Percentiles rank a stretch among this genome's conserved stretches.
Evolutionary conservation across 2,113 vertebrate species (phyloP).

Genomic region (Callorhinus ursinus): DNA sequence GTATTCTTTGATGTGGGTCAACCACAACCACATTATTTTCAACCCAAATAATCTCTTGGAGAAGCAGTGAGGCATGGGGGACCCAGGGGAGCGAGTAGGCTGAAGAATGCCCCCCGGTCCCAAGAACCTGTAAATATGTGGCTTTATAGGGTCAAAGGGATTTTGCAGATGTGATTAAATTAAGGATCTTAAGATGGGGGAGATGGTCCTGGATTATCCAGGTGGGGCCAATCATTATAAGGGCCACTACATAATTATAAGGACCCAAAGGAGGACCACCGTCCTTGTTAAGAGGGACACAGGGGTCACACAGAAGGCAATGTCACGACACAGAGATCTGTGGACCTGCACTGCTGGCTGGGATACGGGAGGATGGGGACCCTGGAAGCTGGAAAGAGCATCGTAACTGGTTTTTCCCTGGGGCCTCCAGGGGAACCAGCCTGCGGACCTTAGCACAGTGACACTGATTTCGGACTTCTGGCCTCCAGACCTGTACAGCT

Average conservation of each 20-base stretch:
- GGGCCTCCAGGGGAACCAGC: background rate
- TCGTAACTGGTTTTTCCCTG: background rate
- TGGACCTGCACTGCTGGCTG: background rate
- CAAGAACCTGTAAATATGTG: background rate
- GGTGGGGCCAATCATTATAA: background rate
- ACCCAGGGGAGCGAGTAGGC: background rate
- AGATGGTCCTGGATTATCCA: background rate
- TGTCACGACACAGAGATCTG: fast-evolving
- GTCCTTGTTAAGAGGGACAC: background rate
- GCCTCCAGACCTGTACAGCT: background rate
- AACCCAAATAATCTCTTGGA: background rate
- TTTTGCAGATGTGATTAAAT: background rate
- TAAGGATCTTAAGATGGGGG: background rate
- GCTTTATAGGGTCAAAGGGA: background rate
- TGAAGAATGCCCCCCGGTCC: background rate
- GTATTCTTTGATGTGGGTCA: background rate
- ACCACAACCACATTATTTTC: background rate
- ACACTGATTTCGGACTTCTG: too few species aligned
- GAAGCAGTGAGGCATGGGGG: background rate
- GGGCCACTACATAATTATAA: background rate
- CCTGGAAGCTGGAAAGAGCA: background rate
- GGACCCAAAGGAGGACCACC: background rate
- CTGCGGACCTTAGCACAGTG: fast-evolving
- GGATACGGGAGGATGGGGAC: background rate
- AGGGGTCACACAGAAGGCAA: background rate